phyloP scores from a whole-genome alignment of 2,797 vertebrate genomes.

The Propithecus perrieri region DNA sequence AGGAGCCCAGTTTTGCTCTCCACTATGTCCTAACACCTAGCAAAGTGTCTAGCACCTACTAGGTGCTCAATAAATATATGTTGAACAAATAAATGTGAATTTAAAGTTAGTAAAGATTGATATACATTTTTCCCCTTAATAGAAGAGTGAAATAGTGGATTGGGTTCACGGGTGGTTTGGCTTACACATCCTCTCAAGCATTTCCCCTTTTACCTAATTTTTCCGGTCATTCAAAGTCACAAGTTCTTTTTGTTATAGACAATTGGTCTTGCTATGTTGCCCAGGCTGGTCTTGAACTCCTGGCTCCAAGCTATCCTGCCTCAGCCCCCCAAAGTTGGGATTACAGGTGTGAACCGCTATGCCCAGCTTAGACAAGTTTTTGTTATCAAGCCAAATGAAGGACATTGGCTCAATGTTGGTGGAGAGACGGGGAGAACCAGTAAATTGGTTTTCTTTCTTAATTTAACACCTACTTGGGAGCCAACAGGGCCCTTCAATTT shows the following conservation, averaged over 20 bases:
- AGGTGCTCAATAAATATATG: neutral
- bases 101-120: neutral
- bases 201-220: neutral
- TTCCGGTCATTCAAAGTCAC: neutral
- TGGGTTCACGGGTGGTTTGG: neutral
- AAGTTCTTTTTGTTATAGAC: neutral
- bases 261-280: no score
- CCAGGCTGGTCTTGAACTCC: no score
- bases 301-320: no score
- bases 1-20: neutral
- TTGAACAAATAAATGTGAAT: neutral
- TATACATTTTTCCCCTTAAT: neutral
- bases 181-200: neutral
- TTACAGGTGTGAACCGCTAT: no score
- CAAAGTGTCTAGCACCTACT: neutral
- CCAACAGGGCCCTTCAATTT: neutral
- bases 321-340: no score
- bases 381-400: neutral
- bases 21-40: neutral
- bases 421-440: neutral
- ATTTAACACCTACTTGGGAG: neutral
- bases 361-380: neutral
- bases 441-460: neutral
- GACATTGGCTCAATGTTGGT: neutral
- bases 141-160: neutral